A percentile compares a stretch with the other conserved stretches of the same genome.
phyloP scores from a whole-genome alignment of 2,888 invertebrate genomes.

The Apamea anceps region DNA sequence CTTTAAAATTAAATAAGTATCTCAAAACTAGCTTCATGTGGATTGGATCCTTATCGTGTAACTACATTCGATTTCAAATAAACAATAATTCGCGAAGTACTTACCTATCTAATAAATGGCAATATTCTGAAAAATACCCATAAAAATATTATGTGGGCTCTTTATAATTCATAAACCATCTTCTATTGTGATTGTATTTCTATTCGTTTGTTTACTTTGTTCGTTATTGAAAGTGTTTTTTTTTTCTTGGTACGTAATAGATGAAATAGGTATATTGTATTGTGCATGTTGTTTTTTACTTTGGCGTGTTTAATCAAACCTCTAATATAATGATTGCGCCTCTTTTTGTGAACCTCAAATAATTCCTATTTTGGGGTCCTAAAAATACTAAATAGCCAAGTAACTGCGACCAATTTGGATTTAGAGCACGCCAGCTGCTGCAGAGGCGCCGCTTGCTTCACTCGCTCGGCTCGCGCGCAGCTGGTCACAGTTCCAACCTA shows the following conservation, averaged over 20 bases:
- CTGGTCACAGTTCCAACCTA: not conserved
- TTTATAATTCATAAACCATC: constrained; percentile 25
- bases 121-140: not conserved
- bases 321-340: not conserved
- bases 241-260: not conserved
- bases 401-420: not conserved
- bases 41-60: too few relatives aligned
- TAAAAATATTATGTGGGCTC: constrained; percentile 2
- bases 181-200: constrained; percentile 18
- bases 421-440: not conserved
- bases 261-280: not conserved
- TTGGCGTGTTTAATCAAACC: not conserved
- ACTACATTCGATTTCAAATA: not conserved
- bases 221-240: constrained; percentile 9
- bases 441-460: not conserved
- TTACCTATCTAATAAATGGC: not conserved
- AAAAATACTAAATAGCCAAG: not conserved
- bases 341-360: not conserved
- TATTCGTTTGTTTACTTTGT: constrained; percentile 8
- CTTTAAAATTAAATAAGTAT: too few relatives aligned
- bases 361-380: not conserved
- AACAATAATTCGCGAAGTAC: not conserved
- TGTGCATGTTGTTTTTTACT: not conserved
- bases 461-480: not conserved
- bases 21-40: too few relatives aligned